Evolutionary conservation across 2,797 vertebrate genomes (phyloP).

Genomic region (Sebastes elongatus): DNA sequence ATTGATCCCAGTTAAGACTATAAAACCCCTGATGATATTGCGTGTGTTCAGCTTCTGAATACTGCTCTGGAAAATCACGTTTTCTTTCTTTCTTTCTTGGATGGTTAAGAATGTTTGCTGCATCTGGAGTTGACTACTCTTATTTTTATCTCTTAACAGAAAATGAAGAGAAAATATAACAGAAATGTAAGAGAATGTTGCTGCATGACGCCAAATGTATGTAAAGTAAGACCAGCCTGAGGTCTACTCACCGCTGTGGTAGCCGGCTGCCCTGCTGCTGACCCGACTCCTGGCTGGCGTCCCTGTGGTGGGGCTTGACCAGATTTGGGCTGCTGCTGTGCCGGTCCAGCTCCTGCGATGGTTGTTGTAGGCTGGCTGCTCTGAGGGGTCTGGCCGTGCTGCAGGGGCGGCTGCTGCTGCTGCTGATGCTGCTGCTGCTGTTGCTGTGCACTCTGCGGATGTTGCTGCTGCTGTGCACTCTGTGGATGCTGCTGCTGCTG

Average conservation of each 20-base stretch:
- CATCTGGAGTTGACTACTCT: no score
- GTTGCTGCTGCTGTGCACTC: constrained; percentile 12
- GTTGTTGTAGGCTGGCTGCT: constrained; percentile 70
- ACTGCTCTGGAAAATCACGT: no score
- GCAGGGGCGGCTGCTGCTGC: constrained; percentile 74
- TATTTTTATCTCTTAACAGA: no score
- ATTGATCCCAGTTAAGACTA: no score
- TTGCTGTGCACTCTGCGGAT: constrained; percentile 52
- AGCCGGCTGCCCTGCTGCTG: constrained; percentile 76
- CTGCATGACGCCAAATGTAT: not conserved
- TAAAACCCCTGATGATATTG: no score
- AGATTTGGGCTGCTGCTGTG: constrained; percentile 80
- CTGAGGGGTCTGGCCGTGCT: constrained; percentile 69
- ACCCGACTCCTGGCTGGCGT: constrained; percentile 75
- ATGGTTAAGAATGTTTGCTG: no score
- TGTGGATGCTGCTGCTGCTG: constrained; percentile 65
- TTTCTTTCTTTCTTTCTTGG: no score
- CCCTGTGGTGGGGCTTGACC: constrained; percentile 72
- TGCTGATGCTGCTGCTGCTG: constrained; percentile 61
- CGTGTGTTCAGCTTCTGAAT: no score
- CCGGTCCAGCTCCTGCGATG: constrained; percentile 51
- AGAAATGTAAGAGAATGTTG: no score
- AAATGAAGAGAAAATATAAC: no score
- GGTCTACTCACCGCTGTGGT: constrained; percentile 81
- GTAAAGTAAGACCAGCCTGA: not conserved